These are phyloP conservation scores for Cygnus buccinator DNA, from an alignment of 2,113 vertebrate species.

Conservation along the genomic window DNA sequence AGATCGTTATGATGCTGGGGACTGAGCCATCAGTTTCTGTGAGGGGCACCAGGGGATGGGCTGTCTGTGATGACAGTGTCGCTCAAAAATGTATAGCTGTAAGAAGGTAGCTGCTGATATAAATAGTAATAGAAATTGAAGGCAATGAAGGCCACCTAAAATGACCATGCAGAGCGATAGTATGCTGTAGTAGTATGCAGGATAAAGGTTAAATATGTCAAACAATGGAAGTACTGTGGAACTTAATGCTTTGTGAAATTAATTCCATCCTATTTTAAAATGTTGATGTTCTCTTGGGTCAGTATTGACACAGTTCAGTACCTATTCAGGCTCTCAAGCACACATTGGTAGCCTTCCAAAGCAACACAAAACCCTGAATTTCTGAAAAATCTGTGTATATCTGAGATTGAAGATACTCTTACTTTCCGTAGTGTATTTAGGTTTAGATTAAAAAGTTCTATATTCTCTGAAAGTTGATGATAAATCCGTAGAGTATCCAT, in stretches of 20 bases:
- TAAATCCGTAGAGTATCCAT: background rate
- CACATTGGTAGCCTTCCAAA: background rate
- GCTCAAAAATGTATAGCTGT: background rate
- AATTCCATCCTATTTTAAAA: background rate
- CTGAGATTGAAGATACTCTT: background rate
- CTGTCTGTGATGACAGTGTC: background rate
- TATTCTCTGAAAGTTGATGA: background rate
- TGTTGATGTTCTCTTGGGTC: background rate
- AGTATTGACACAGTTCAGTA: background rate
- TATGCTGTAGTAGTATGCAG: background rate
- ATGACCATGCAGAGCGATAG: background rate
- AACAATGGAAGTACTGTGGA: background rate
- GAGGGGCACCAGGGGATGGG: fast-evolving
- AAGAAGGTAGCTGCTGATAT: background rate
- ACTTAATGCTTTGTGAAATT: background rate
- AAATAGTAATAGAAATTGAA: background rate
- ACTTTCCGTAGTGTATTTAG: background rate
- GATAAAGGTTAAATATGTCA: background rate
- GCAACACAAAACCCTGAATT: background rate
- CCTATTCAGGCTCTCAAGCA: background rate
- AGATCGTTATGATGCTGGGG: background rate
- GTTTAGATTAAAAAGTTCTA: background rate
- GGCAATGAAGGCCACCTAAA: background rate
- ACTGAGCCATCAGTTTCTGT: background rate
- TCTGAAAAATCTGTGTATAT: background rate